These are phyloP conservation scores for Taenioides sp. DNA, from an alignment of 2,797 vertebrate genomes.

Conservation along the genomic window DNA sequence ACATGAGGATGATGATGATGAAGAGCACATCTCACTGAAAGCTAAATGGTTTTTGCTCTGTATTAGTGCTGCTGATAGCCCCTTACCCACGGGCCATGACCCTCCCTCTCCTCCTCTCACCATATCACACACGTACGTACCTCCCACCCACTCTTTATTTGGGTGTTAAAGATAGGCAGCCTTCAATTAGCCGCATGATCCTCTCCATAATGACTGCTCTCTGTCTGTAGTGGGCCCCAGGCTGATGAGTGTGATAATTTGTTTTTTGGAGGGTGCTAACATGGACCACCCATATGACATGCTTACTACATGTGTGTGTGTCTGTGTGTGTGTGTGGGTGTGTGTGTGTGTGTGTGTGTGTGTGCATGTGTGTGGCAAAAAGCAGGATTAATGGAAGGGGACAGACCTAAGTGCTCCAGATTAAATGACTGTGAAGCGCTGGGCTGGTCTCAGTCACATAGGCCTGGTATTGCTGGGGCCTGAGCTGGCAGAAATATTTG, in stretches of 20 bases:
- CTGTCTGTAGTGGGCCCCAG: conserved; percentile 31
- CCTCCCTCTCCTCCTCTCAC: neutral
- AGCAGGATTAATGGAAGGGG: conserved; percentile 69
- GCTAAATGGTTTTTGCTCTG: conserved; percentile 41
- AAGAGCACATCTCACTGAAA: conserved; percentile 34
- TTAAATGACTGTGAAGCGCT: conserved; percentile 72
- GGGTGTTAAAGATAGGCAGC: conserved; percentile 54
- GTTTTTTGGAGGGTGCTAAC: conserved; percentile 51
- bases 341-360: conserved; percentile 3
- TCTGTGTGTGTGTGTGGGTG: conserved; percentile 9
- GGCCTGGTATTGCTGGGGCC: conserved; percentile 26
- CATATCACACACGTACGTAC: neutral
- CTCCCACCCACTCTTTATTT: conserved; percentile 26
- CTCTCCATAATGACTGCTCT: conserved; percentile 60
- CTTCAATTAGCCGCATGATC: conserved; percentile 65
- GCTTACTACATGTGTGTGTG: conserved; percentile 13
- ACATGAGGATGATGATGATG: conserved; percentile 15
- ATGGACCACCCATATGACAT: conserved; percentile 50
- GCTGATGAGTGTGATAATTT: conserved; percentile 51
- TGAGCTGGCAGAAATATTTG: conserved; percentile 41
- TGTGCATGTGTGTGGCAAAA: conserved; percentile 39
- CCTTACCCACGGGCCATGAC: conserved; percentile 36
- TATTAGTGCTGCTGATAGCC: conserved; percentile 43
- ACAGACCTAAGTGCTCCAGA: conserved; percentile 65
- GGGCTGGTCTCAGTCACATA: conserved; percentile 59